These are phyloP conservation scores for Montipora foliosa DNA, from an alignment of 64 coral and sea anemone species.

Conservation along the genomic window DNA sequence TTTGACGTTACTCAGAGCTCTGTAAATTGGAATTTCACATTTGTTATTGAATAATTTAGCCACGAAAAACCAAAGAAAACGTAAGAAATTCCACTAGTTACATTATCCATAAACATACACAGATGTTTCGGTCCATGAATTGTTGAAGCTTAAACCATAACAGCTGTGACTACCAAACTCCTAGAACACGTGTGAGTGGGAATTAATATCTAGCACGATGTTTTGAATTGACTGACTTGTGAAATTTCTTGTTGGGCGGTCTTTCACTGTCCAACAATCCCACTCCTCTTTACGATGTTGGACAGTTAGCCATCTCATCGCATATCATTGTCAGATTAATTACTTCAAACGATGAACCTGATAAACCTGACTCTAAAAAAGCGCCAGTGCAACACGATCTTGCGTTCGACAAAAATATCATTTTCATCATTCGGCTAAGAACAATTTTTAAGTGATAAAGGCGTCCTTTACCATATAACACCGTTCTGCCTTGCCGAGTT, in stretches of 20 bases:
- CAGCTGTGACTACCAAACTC: not conserved
- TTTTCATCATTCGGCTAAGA: too few species aligned
- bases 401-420: too few species aligned
- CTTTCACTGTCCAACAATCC: too few species aligned
- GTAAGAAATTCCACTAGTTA: not conserved
- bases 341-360: too few species aligned
- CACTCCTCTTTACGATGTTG: too few species aligned
- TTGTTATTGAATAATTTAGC: not conserved
- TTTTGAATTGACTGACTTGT: not conserved
- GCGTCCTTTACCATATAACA: too few species aligned
- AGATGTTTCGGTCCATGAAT: conserved; percentile 4
- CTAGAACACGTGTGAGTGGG: conserved; percentile 13
- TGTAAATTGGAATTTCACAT: not conserved
- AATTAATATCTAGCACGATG: not conserved
- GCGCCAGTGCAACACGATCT: too few species aligned
- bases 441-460: too few species aligned
- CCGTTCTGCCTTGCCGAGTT: too few species aligned
- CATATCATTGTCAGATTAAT: too few species aligned
- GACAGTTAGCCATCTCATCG: too few species aligned
- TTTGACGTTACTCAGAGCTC: not conserved
- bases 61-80: not conserved
- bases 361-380: too few species aligned
- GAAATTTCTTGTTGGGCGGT: not conserved
- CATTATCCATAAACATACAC: not conserved
- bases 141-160: not conserved